Evolutionary conservation across 2,113 vertebrate genomes (phyloP).

Genomic region (Pogonocichla stellata): DNA sequence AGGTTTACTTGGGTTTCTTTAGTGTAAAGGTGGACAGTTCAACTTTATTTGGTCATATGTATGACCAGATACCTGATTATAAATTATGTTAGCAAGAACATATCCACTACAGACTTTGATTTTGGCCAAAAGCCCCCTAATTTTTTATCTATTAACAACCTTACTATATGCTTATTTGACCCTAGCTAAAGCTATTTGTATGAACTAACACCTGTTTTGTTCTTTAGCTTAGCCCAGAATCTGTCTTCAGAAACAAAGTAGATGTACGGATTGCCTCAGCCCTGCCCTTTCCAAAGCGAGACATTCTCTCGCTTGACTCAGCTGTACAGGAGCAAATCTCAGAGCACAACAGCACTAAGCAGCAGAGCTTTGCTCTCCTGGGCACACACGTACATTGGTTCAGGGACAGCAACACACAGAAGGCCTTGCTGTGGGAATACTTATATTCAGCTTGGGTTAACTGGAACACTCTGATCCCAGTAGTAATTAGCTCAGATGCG

Average conservation of each 20-base stretch:
- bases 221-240: not conserved
- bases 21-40: not conserved
- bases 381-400: accelerated
- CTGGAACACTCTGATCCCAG: not conserved
- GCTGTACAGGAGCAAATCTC: not conserved
- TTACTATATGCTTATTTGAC: not conserved
- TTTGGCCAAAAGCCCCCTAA: not conserved
- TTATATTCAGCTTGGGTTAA: not conserved
- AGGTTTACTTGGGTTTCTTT: not conserved
- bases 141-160: not conserved
- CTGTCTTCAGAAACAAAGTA: not conserved
- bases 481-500: conserved; percentile 14
- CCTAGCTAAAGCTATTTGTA: not conserved
- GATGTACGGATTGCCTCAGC: not conserved
- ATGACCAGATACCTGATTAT: not conserved
- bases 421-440: not conserved
- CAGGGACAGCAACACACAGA: not conserved
- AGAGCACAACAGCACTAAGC: not conserved
- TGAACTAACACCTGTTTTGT: not conserved
- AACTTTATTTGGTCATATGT: not conserved
- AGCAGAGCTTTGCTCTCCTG: not conserved
- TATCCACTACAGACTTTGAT: not conserved
- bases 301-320: not conserved
- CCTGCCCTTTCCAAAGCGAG: not conserved
- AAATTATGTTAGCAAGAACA: not conserved